phyloP scores from a whole-genome alignment of 2,113 vertebrate genomes.

The Oryzias javanicus region DNA sequence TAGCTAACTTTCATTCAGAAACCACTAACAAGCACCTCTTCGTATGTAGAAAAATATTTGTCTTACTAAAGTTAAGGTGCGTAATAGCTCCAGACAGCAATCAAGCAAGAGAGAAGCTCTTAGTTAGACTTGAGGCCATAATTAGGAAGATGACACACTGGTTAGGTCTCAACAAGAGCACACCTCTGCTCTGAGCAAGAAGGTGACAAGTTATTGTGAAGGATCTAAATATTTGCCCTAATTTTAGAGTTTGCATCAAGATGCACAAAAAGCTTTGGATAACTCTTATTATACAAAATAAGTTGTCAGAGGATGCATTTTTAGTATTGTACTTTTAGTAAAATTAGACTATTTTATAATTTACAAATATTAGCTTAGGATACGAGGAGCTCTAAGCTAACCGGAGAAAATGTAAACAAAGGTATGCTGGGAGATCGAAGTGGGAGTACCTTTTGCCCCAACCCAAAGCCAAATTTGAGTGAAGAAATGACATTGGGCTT shows the following conservation, averaged over 20 bases:
- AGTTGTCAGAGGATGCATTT: too few species aligned
- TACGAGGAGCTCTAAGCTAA: too few species aligned
- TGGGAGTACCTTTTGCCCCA: too few species aligned
- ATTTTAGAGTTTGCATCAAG: not conserved
- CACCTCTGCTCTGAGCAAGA: constrained; percentile 1
- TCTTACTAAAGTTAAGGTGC: constrained; percentile 27
- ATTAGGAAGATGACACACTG: constrained; percentile 15
- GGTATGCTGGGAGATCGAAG: too few species aligned
- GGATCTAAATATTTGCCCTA: not conserved
- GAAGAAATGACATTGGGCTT: too few species aligned
- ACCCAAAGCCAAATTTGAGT: too few species aligned
- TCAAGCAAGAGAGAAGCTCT: constrained; percentile 8
- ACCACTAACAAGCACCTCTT: constrained; percentile 20
- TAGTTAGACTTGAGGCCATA: constrained; percentile 17
- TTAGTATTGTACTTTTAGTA: too few species aligned
- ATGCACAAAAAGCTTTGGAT: not conserved
- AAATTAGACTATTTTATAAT: too few species aligned
- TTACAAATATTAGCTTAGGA: too few species aligned
- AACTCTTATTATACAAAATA: too few species aligned
- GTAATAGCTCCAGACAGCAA: constrained; percentile 13
- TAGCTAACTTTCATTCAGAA: constrained; percentile 9
- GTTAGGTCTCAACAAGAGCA: not conserved
- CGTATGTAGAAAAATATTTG: constrained; percentile 38
- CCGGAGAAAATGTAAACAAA: too few species aligned
- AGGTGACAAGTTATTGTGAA: not conserved